Conservation (phyloP, 2,797 vertebrate genomes). For the Notolepis coatsorum region DNA sequence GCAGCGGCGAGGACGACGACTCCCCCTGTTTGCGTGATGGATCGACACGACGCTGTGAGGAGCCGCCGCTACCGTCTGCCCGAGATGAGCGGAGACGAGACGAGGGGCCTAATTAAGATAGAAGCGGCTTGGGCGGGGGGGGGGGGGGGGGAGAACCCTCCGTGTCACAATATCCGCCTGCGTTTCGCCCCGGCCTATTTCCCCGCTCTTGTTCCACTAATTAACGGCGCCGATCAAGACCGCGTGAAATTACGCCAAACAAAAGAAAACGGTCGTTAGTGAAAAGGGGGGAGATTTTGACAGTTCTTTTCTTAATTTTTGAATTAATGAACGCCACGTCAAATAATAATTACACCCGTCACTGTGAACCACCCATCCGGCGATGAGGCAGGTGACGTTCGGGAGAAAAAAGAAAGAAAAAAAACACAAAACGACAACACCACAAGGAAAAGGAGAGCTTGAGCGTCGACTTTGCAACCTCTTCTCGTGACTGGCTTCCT, state of each 20-base stretch:
- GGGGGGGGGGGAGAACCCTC: too few species aligned
- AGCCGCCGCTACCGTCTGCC: slow-evolving; percentile 22
- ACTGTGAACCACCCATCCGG: slow-evolving; percentile 39
- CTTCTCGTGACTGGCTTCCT: too few species aligned
- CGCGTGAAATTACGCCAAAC: slow-evolving; percentile 88
- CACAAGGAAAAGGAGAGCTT: slow-evolving; percentile 35
- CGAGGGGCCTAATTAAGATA: slow-evolving; percentile 84
- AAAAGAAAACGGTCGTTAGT: slow-evolving; percentile 80
- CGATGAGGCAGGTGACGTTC: slow-evolving; percentile 30
- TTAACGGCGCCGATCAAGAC: slow-evolving; percentile 87
- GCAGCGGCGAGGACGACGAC: too few species aligned
- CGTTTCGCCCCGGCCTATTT: slow-evolving; percentile 83
- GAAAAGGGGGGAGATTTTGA: slow-evolving; percentile 80
- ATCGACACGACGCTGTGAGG: slow-evolving; percentile 13
- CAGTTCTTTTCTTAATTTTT: slow-evolving; percentile 80
- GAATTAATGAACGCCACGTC: slow-evolving; percentile 58
- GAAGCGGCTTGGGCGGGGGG: slow-evolving; percentile 86
- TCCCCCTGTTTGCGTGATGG: slow-evolving; percentile 14
- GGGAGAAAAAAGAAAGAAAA: slow-evolving; percentile 44
- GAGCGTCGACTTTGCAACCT: slow-evolving; percentile 62
- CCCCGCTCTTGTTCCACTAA: slow-evolving; percentile 90
- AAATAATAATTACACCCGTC: slow-evolving; percentile 77
- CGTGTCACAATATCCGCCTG: slow-evolving; percentile 84
- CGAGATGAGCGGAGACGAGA: slow-evolving; percentile 29
- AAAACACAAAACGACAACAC: slow-evolving; percentile 29